Percentiles rank a stretch among this genome's conserved stretches.
phyloP scores from a whole-genome alignment of 2,888 invertebrate species.

The Vesta saturnalis region DNA sequence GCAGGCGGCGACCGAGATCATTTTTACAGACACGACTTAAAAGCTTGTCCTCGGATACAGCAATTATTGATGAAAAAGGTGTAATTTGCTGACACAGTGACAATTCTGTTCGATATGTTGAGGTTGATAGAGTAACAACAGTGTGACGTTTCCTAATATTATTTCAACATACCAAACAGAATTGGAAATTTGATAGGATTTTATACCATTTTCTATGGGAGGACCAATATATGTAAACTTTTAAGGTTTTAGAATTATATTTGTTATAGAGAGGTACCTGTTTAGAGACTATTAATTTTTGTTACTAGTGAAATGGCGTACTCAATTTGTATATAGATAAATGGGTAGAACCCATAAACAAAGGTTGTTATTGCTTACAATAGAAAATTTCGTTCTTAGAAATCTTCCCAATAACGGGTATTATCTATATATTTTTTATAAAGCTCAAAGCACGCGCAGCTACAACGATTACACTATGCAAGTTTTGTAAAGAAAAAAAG shows the following conservation, averaged over 20 bases:
- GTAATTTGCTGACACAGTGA: conserved; percentile 96
- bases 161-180: conserved; percentile 53
- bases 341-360: conserved; percentile 26
- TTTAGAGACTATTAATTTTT: conserved; percentile 43
- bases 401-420: conserved; percentile 23
- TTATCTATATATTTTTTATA: conserved; percentile 25
- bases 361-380: conserved; percentile 39
- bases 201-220: conserved; percentile 39
- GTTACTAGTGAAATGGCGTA: conserved; percentile 21
- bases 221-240: conserved; percentile 43
- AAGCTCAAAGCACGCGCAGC: conserved; percentile 6
- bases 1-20: conserved; percentile 75
- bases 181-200: conserved; percentile 46
- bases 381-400: conserved; percentile 27
- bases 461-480: not conserved
- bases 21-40: conserved; percentile 83
- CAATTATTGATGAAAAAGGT: conserved; percentile 86
- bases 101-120: conserved; percentile 93
- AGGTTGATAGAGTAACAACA: conserved; percentile 89
- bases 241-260: conserved; percentile 46
- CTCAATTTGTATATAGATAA: conserved; percentile 10
- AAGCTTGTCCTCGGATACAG: conserved; percentile 82
- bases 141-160: conserved; percentile 72
- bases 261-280: conserved; percentile 49
- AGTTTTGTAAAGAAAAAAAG: not conserved